Evolutionary conservation across 2,888 invertebrate species (phyloP), one percentile per base, ranked within the genome.

Genomic region (Parnassius glacialis): DNA sequence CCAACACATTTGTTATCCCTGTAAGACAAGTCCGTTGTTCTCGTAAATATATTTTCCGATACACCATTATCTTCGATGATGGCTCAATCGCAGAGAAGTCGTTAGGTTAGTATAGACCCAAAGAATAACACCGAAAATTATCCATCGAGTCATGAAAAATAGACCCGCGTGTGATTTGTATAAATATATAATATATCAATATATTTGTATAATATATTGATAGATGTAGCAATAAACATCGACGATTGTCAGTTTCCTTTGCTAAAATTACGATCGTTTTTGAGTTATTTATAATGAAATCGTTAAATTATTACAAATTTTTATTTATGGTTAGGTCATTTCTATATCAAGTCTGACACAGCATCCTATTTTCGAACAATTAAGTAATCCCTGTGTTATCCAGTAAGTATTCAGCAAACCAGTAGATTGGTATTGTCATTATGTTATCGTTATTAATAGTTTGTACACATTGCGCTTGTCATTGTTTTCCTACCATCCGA

Each of bases 241-340:
- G 71, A 74, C 78, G 83, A 81, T 84, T 81, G 84, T 84, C 81
- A 84, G 82, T 83, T 84, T 84, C 83, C 82, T 74, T 75, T 75
- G 75, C 45, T 78, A 76, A 80, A 76, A 81, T 84, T 80, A 80
- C 70, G 59, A 3, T 3, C 12, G 41, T 61, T 50, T 41, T 74
- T 68, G 67, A 77, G 84, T 90, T 90, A 90, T 90, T 90, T 85
- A 83, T 89, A 85, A 83, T 80, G 70, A 74, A 65, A 78, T 85
- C 90, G 90, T 90, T 90, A 90, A 90, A 88, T 87, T 78, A 70
- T 82, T 86, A 90, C 87, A 90, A 90, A 90, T 25, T n/a, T 11
- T 45, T 25, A 25, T 55, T 55, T 13, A 9, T 10, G 48, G 16
- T 48, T 7, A 0, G 34, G 34, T 34, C 5, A 7, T 5, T 7